Percentiles rank a stretch among this genome's conserved stretches.
phyloP scores from a whole-genome alignment of 2,113 vertebrate species.

The Zosterops pallidus region DNA sequence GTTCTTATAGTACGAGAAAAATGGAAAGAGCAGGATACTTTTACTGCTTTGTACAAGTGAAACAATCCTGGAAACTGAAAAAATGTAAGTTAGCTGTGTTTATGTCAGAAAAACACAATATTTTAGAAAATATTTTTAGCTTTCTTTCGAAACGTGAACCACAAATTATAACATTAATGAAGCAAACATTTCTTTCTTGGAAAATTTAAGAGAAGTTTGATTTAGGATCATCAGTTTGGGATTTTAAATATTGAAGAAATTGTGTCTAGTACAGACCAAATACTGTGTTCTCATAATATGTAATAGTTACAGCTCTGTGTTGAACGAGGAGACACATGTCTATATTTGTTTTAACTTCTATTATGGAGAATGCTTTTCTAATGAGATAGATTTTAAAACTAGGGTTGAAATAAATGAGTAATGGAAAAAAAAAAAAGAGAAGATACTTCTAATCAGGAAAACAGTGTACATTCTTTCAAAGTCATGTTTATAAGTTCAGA shows the following conservation, averaged over 20 bases:
- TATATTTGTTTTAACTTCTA: conserved; percentile 4
- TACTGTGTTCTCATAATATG: not conserved
- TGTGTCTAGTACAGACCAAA: not conserved
- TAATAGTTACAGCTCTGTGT: not conserved
- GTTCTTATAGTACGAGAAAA: conserved; percentile 54
- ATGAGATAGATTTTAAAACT: conserved; percentile 37
- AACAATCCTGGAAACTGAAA: conserved; percentile 22
- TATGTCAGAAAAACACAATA: not conserved
- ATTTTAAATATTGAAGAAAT: conserved; percentile 20
- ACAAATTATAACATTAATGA: conserved; percentile 19
- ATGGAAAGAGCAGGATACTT: conserved; percentile 38
- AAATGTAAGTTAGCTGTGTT: conserved; percentile 32
- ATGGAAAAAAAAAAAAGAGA: conserved; percentile 1
- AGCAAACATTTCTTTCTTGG: not conserved
- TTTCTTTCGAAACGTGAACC: not conserved
- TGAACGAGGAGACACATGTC: not conserved
- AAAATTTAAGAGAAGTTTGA: conserved; percentile 30
- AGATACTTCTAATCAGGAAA: conserved; percentile 36
- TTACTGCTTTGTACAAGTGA: conserved; percentile 27
- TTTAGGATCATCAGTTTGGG: not conserved
- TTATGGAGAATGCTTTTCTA: conserved; percentile 45
- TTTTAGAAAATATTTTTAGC: conserved; percentile 36
- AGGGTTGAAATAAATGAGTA: conserved; percentile 40
- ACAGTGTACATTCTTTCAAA: conserved; percentile 63
- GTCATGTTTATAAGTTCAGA: conserved; percentile 62